Conservation (phyloP, 1,140 invertebrate genomes). For the Maconellicoccus hirsutus region DNA sequence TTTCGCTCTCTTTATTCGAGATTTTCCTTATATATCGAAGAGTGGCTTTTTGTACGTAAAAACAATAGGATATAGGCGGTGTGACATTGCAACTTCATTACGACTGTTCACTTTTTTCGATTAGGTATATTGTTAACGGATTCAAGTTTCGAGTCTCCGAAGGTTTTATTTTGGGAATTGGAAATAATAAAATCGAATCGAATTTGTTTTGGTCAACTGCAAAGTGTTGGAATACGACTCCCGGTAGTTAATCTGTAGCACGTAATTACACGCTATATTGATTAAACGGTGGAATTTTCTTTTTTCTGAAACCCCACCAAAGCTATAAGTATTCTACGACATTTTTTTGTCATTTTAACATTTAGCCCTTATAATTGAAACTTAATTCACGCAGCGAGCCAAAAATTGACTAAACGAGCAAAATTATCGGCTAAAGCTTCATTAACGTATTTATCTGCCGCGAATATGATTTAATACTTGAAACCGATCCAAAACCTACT, state of each 20-base stretch:
- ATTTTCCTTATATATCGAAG: no score
- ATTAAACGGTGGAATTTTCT: not conserved
- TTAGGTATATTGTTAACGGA: constrained; percentile 9
- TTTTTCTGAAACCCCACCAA: not conserved
- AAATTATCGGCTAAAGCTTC: not conserved
- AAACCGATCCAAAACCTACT: no score
- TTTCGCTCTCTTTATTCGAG: no score
- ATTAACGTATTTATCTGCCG: no score
- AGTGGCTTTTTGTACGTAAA: not conserved
- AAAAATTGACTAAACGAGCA: not conserved
- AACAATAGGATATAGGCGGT: not conserved
- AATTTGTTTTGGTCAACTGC: not conserved
- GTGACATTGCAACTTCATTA: not conserved
- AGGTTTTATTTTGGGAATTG: constrained; percentile 5
- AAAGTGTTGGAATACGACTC: not conserved
- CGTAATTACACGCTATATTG: not conserved
- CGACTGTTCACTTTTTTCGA: not conserved
- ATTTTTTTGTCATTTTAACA: no score
- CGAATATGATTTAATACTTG: no score
- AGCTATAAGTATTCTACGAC: no score
- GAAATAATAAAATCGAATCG: not conserved
- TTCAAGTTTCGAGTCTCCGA: not conserved
- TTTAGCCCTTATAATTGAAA: not conserved
- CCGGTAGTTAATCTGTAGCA: not conserved
- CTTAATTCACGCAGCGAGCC: not conserved